Base-by-base conservation (phyloP, 2,113 vertebrate species). In the Strigops habroptila region DNA sequence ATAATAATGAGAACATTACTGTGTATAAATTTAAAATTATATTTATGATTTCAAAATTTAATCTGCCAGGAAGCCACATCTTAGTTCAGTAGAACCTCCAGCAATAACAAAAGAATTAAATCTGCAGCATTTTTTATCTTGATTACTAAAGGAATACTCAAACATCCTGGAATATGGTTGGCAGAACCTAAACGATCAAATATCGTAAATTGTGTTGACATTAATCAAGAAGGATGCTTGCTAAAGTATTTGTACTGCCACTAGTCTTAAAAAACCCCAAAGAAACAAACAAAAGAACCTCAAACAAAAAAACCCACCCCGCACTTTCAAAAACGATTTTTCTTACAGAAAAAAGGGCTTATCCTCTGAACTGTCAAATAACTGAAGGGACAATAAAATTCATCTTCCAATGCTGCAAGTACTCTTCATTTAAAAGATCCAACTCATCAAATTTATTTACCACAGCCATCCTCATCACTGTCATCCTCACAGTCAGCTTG, bases 401-500 rank as follows among this genome's bases (percentile, higher is more conserved):
- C 2, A 31, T 92, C 74, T 92, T 59, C 57, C 68, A 69, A 52
- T 24, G 33, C 22, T 80, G 86, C 59, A 83, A 22, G 18, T 24
- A 35, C 13, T 67, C 82, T 68, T 35, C 17, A 11, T 59, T 77
- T 14, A 63, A 81, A 67, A 52, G 44, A 74, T 39, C 28, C 37
- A 63, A 22, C 21, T 33, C 31, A 35, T 19, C 0, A 1, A 18
- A 37, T 44, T 71, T n/a, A 95, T 98, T 97, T 97, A 99, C 99
- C 99, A 37, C 99, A 99, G 96, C 98, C 97, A 55, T 99, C 98
- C 93, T 99, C 99, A 41, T 99, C 99, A 17, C 99, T 99, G n/a
- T 98, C 98, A 86, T 99, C 99, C 9, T 99, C 99, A 82, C 99
- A 99, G 96, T 99, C 99, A 69, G 98, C 97, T 85, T 99, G 98